A percentile compares a stretch with the other conserved stretches of the same genome.
These are phyloP conservation scores for Pachymerium ferrugineum DNA, from an alignment of 2,888 invertebrate species.

Conservation along the genomic window DNA sequence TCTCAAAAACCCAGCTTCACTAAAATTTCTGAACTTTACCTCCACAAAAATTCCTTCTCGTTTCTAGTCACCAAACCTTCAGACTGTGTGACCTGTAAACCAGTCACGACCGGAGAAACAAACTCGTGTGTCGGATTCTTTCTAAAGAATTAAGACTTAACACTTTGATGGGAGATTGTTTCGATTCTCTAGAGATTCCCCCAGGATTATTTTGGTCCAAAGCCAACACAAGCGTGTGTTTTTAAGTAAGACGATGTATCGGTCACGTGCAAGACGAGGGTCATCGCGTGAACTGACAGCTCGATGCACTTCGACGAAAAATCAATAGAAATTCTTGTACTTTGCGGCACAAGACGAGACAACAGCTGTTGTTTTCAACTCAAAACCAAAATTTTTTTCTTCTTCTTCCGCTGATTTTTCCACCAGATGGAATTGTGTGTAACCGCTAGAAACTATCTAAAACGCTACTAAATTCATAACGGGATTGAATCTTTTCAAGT, in stretches of 20 bases:
- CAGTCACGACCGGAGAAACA: too few relatives aligned
- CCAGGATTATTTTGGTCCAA: conserved; percentile 12
- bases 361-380: conserved; percentile 11
- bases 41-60: too few relatives aligned
- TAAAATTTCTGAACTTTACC: too few relatives aligned
- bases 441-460: too few relatives aligned
- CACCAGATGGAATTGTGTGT: too few relatives aligned
- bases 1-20: too few relatives aligned
- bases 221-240: conserved; percentile 23
- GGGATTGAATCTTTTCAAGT: background rate
- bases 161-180: background rate
- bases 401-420: too few relatives aligned
- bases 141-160: conserved; percentile 3
- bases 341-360: conserved; percentile 17
- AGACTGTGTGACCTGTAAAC: too few relatives aligned
- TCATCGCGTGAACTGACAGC: conserved; percentile 23
- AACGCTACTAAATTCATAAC: background rate
- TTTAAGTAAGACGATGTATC: conserved; percentile 23
- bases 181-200: background rate
- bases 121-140: too few relatives aligned
- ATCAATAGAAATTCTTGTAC: conserved; percentile 24
- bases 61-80: too few relatives aligned
- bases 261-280: conserved; percentile 17
- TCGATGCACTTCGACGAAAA: conserved; percentile 12
- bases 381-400: background rate